phyloP scores from a whole-genome alignment of 2,888 invertebrate species.

The Apeira syringaria region DNA sequence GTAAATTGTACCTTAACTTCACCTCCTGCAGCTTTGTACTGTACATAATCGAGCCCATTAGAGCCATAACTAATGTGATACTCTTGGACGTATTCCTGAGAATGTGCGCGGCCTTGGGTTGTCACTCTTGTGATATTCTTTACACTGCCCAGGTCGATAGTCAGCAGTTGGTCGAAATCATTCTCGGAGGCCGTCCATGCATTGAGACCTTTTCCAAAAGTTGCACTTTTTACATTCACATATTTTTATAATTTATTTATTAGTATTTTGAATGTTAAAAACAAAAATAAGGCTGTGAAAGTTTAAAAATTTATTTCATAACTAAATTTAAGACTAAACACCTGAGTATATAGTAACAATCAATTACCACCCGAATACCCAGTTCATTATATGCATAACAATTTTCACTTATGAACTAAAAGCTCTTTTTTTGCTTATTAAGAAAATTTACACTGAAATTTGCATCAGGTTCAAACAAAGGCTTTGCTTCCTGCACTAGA shows the following conservation, averaged over 20 bases:
- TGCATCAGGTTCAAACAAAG: conserved; percentile 70
- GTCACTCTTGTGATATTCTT: conserved; percentile 95
- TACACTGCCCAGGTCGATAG: conserved; percentile 93
- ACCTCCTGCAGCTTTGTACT: conserved; percentile 95
- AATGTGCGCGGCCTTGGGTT: conserved; percentile 95
- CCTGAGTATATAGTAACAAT: background rate
- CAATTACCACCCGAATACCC: conserved; percentile 8
- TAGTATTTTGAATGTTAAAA: conserved; percentile 34
- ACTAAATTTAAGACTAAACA: conserved; percentile 2
- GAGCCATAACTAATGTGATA: conserved; percentile 96
- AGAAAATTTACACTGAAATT: conserved; percentile 83
- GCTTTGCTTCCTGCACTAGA: conserved; percentile 80
- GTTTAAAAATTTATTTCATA: conserved; percentile 17
- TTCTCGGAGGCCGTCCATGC: conserved; percentile 96
- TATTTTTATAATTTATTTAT: conserved; percentile 27
- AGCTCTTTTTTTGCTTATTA: conserved; percentile 72
- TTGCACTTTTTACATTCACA: conserved; percentile 33
- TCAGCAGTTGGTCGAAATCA: conserved; percentile 96
- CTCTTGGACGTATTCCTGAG: conserved; percentile 96
- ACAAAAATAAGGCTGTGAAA: conserved; percentile 14
- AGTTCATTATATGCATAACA: background rate
- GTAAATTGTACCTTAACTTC: conserved; percentile 90
- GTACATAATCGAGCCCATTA: conserved; percentile 94
- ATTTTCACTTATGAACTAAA: conserved; percentile 22
- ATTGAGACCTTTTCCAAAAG: conserved; percentile 87